Evolutionary conservation across 2,113 vertebrate genomes (phyloP), one percentile per base, ranked within the genome.

Genomic region (Psettodes erumei): DNA sequence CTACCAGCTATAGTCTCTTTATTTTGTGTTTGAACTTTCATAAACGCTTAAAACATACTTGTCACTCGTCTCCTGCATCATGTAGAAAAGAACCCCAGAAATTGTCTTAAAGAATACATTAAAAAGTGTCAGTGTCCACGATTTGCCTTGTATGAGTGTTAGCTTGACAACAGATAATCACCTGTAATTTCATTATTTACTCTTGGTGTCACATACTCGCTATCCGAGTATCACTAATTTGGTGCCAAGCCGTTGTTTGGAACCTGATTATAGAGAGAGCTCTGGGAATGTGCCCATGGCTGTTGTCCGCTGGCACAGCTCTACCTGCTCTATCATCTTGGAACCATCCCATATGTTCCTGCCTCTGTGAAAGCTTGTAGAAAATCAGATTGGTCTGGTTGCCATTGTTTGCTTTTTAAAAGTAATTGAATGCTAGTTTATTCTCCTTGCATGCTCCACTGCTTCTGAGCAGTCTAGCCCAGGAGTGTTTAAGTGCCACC

Each of bases 211-310:
- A 37, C 42, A 1, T 1, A 30, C 21, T 45, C 21, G n/a, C 50
- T 48, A 38, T 65, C 51, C 11, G 35, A 67, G 55, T 42, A 8
- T 64, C 42, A 47, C 12, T 40, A n/a, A 71, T 28, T 30, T 43
- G 30, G 28, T 58, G 72, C 58, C 60, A 75, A 43, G 51, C 61
- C 43, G 58, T 48, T 65, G 63, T 79, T 78, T 62, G 6, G 66
- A 72, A 56, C 27, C 58, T 66, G 68, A 50, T 47, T 38, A 45
- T 12, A 35, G 35, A 45, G 40, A 59, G 43, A 21, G 16, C 40
- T 76, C 11, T 81, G 60, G 75, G 28, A 63, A 7, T 67, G 23
- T 56, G 67, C 42, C 73, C 28, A 35, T 27, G 21, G 58, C 73
- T 10, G 28, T 72, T 67, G 50, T 79, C 35, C 42, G 61, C n/a